Conservation (phyloP, 2,888 invertebrate genomes). For the Phragmatobia fuliginosa region DNA sequence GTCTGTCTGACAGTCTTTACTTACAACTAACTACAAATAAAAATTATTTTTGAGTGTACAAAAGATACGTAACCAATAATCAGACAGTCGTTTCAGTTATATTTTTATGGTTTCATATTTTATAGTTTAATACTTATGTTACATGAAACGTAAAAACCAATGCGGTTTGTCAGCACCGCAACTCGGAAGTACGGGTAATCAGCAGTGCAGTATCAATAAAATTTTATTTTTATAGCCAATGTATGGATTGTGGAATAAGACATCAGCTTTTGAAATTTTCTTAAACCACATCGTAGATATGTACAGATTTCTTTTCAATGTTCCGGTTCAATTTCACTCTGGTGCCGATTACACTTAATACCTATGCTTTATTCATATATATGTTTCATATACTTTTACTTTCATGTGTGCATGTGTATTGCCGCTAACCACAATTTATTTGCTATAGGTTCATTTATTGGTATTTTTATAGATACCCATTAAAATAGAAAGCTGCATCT, state of each 20-base stretch:
- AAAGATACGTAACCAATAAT: background rate
- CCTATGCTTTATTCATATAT: constrained; percentile 54
- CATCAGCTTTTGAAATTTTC: constrained; percentile 65
- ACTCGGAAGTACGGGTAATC: constrained; percentile 37
- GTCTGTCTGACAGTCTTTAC: background rate
- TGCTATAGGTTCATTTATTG: constrained; percentile 68
- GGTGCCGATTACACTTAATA: constrained; percentile 62
- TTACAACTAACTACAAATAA: background rate
- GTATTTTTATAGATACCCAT: constrained; percentile 62
- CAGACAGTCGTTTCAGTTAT: constrained; percentile 7
- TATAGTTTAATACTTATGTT: constrained; percentile 27
- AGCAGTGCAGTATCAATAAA: constrained; percentile 50
- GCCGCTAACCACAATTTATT: constrained; percentile 67
- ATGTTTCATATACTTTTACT: constrained; percentile 45
- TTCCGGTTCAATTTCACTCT: constrained; percentile 76
- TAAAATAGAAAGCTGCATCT: constrained; percentile 73
- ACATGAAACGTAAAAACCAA: constrained; percentile 33
- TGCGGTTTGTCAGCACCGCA: constrained; percentile 40
- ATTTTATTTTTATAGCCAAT: constrained; percentile 55
- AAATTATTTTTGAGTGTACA: background rate
- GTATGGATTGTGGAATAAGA: constrained; percentile 53
- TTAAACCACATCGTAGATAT: constrained; percentile 61
- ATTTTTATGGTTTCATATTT: constrained; percentile 17
- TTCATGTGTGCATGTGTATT: constrained; percentile 49
- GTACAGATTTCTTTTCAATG: constrained; percentile 75